phyloP scores from a whole-genome alignment of 2,113 vertebrate species.

The Pipra filicauda region DNA sequence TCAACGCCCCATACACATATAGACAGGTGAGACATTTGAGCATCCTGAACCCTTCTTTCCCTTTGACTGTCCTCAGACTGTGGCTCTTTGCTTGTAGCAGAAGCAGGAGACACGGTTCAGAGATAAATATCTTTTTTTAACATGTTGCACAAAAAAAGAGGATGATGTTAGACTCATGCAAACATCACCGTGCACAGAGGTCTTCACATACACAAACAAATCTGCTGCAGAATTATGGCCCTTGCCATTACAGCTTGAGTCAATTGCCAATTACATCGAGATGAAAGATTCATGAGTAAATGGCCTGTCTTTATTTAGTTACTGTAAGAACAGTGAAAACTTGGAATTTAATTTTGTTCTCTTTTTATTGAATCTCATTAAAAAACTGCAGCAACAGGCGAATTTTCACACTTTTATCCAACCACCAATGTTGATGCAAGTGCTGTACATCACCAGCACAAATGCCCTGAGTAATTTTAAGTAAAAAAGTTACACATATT shows the following conservation, averaged over 20 bases:
- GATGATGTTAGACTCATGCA: neutral
- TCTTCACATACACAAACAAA: neutral
- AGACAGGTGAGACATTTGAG: neutral
- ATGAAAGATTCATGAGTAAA: neutral
- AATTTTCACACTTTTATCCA: neutral
- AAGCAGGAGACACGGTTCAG: neutral
- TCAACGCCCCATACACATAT: no score
- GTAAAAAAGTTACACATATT: neutral
- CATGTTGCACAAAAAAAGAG: neutral
- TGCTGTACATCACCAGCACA: neutral
- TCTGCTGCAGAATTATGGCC: neutral
- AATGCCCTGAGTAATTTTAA: neutral
- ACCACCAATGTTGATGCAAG: neutral
- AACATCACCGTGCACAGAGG: neutral
- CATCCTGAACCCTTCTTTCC: neutral
- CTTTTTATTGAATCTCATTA: neutral
- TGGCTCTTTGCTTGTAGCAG: neutral
- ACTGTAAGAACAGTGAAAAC: neutral
- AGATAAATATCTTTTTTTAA: neutral
- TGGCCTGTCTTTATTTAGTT: neutral
- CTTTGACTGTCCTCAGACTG: neutral
- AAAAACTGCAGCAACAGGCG: neutral
- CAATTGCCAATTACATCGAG: neutral
- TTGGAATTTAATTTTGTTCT: neutral
- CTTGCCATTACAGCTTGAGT: neutral